Percentiles rank a stretch among this genome's conserved stretches.
phyloP scores from a whole-genome alignment of 1,140 invertebrate genomes.

The Mamestra configurata region DNA sequence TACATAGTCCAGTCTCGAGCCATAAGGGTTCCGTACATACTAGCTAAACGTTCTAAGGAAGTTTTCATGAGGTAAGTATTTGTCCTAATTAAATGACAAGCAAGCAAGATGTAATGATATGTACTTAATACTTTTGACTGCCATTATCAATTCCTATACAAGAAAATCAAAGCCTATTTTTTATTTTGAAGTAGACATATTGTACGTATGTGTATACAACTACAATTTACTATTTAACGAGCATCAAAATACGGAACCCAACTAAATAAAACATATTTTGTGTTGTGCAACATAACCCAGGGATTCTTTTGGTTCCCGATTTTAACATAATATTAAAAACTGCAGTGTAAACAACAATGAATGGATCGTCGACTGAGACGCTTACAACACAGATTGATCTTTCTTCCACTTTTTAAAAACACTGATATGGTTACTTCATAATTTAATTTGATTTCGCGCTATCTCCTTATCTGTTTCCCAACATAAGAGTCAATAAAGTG shows the following conservation, averaged over 20 bases:
- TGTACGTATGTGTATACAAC: constrained; percentile 17
- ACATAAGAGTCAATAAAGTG: not conserved
- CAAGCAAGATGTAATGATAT: constrained; percentile 16
- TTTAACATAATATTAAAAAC: not conserved
- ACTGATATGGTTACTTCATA: constrained; percentile 38
- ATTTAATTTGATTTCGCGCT: not conserved
- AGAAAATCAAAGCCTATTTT: not conserved
- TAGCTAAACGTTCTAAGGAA: not conserved
- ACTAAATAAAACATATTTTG: constrained; percentile 22
- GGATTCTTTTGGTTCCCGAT: not conserved
- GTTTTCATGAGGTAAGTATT: constrained; percentile 13
- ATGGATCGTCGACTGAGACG: not conserved
- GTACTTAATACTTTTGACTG: constrained; percentile 19
- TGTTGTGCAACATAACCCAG: not conserved
- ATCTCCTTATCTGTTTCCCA: not conserved
- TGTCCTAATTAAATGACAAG: constrained; percentile 3
- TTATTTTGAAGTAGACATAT: not conserved
- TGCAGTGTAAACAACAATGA: constrained; percentile 20
- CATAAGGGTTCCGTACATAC: constrained; percentile 31
- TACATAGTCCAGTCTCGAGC: too few relatives aligned
- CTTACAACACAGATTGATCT: not conserved
- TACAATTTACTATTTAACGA: not conserved
- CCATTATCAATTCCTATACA: constrained; percentile 8
- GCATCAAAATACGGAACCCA: constrained; percentile 32
- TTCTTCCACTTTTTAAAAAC: not conserved